phyloP scores from a whole-genome alignment of 2,113 vertebrate species.

The Perca flavescens region DNA sequence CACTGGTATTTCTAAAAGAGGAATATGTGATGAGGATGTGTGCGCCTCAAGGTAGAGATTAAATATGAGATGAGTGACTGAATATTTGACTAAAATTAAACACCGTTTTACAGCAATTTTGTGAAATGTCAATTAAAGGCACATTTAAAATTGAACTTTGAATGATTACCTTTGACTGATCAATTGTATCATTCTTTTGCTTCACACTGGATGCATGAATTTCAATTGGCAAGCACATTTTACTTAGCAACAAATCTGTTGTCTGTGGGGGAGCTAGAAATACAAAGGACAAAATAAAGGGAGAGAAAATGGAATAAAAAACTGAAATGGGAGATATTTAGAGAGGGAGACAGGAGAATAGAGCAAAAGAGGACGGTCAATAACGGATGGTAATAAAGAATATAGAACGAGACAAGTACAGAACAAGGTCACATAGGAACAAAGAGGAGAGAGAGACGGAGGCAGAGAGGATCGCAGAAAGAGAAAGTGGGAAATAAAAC shows the following conservation, averaged over 20 bases:
- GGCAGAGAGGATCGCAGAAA: background rate
- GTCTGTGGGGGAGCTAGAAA: background rate
- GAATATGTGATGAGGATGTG: too few species aligned
- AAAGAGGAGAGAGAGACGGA: background rate
- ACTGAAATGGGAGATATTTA: background rate
- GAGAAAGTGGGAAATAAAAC: background rate
- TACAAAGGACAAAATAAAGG: background rate
- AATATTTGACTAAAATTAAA: background rate
- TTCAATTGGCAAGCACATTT: too few species aligned
- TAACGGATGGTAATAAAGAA: background rate
- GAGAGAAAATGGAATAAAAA: background rate
- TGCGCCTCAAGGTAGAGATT: background rate
- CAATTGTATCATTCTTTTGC: too few species aligned
- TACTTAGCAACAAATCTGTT: background rate
- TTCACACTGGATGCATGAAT: too few species aligned
- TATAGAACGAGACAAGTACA: background rate
- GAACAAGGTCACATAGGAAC: background rate
- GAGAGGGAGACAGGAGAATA: background rate
- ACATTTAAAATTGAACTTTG: too few species aligned
- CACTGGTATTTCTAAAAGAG: background rate
- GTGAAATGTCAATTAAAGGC: background rate
- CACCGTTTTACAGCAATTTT: background rate
- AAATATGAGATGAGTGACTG: background rate
- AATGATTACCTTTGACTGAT: too few species aligned
- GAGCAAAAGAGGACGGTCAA: background rate